Evolutionary conservation across 2,113 vertebrate species (phyloP), one percentile per base, ranked within the genome.

Genomic region (Mohoua ochrocephala): DNA sequence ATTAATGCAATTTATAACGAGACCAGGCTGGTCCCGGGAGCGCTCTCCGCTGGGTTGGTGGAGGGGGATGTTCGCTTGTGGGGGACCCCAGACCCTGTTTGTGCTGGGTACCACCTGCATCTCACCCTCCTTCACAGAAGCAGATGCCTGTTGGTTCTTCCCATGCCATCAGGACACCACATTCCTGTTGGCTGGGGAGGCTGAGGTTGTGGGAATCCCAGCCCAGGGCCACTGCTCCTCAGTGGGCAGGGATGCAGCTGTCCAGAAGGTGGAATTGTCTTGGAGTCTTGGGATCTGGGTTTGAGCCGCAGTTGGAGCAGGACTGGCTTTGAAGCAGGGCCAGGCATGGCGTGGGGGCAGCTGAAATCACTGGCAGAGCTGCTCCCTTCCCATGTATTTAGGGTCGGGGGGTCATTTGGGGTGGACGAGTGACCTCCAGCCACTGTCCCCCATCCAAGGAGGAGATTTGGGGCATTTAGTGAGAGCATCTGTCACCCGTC

Each of bases 11-110:
- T 94, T 67, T 31, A 21, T 65, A 84, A 60, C 0, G 6, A 86
- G 63, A 41, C 6, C 0, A 6, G 27, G n/a, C 7, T 17, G 59
- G 17, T 67, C 28, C 53, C 6, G 0, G 50, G 50, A 65, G 44
- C 0, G 0, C 14, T 87, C 69, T 64, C 16, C 0, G 0, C 4
- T 0, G 5, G 56, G 15, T 28, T 45, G 0, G 1, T 68, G 76
- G 22, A 10, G 21, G 16, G 23, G 28, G 4, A 1, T 13, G 7
- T 33, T 82, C 50, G 47, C 24, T 60, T 13, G 1, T 22, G 42
- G 57, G 57, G 44, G 30, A 64, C 49, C 61, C 56, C 61, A 57
- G 47, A 22, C 26, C 56, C 45, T 3, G 0, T 39, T 59, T 45
- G 30, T 41, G 42, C 47, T 1, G 1, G 52, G 49, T 44, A 11